These are phyloP conservation scores for Drosophila rufa DNA, from an alignment of 1,140 invertebrate genomes.

Conservation along the genomic window DNA sequence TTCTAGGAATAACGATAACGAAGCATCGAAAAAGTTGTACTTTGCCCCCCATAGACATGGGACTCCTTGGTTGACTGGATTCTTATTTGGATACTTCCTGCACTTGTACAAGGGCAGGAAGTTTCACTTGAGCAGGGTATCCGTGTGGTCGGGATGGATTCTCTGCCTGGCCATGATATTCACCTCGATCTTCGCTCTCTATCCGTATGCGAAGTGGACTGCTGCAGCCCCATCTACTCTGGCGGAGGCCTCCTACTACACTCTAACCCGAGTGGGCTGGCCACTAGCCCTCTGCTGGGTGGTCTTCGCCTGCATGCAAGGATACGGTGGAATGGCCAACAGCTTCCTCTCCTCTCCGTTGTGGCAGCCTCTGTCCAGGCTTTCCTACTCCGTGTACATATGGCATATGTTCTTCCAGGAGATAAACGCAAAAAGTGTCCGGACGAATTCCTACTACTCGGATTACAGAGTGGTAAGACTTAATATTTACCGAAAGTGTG, in stretches of 20 bases:
- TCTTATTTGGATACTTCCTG: constrained; percentile 66
- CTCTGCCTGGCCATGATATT: constrained; percentile 63
- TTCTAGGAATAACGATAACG: constrained; percentile 4
- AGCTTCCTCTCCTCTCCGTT: constrained; percentile 84
- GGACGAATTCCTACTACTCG: constrained; percentile 49
- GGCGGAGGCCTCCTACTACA: constrained; percentile 87
- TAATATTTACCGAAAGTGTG: not conserved
- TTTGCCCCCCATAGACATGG: constrained; percentile 56
- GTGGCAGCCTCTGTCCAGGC: constrained; percentile 85
- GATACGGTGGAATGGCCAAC: constrained; percentile 87
- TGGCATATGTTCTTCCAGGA: constrained; percentile 80
- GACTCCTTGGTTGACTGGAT: constrained; percentile 63
- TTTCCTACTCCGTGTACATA: constrained; percentile 86
- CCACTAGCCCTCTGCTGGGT: constrained; percentile 88
- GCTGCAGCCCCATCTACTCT: constrained; percentile 55
- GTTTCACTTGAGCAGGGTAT: constrained; percentile 22
- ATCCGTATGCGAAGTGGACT: constrained; percentile 63
- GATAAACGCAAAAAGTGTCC: constrained; percentile 20
- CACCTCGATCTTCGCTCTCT: constrained; percentile 67
- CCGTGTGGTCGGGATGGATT: constrained; percentile 54
- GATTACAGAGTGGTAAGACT: constrained; percentile 51
- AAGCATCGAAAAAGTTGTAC: constrained; percentile 37
- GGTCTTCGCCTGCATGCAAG: constrained; percentile 88
- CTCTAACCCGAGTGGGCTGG: constrained; percentile 88
- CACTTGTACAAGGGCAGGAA: constrained; percentile 41